Evolutionary conservation across 2,888 invertebrate species (phyloP), one percentile per base, ranked within the genome.

Genomic region (Pollenia amentaria): DNA sequence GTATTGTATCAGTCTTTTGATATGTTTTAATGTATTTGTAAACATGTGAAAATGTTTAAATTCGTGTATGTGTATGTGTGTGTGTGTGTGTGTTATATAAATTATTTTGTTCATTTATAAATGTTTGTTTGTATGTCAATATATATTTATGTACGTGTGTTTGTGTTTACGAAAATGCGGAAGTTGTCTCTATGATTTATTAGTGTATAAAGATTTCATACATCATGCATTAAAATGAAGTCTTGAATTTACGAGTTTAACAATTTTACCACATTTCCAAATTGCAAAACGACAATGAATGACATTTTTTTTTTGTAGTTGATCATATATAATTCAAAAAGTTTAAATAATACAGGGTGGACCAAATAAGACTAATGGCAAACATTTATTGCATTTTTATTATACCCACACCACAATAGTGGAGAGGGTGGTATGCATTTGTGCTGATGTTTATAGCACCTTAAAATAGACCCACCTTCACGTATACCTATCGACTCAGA

Each of bases 171-270:
- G 65, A 53, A 80, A 80, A 87, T 84, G 60, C 72, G 84, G 84
- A 87, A 77, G 84, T 80, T 87, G 77, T 87, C 80, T 42, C 84
- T 80, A 80, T 87, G 87, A 84, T 87, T 87, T 87, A 87, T 87
- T 87, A 72, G 67, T 38, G 60, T 55, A 86, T 62, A 84, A 77
- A 77, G 67, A 84, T 87, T 81, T 80, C 72, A 80, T 87, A 77
- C 77, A 84, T 87, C 83, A 80, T 84, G 42, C 77, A 84, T 72
- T 80, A 53, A 80, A 80, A 64, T 79, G 72, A 73, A 77, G 77
- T 73, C 70, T 73, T 67, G 42, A 53, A 73, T 77, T 85, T 81
- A 85, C 16, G 65, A 81, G 65, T 48, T 80, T 40, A 48, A 55
- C 46, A 64, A 73, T 51, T 67, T 77, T 62, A 8, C 53, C 55